Evolutionary conservation across 2,888 invertebrate genomes (phyloP).

Genomic region (Neuroscelio doddi): DNA sequence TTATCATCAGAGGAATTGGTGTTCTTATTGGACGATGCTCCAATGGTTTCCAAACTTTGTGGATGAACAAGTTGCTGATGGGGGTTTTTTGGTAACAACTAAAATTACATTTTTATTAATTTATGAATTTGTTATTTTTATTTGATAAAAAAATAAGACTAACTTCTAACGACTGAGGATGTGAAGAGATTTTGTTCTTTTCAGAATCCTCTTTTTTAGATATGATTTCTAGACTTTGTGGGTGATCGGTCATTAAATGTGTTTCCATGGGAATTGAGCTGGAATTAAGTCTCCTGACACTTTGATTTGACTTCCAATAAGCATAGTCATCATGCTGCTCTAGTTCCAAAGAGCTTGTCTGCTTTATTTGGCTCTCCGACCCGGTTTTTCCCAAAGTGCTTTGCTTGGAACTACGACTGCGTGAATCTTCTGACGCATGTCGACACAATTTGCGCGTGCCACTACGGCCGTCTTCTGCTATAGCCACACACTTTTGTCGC

Average conservation of each 20-base stretch:
- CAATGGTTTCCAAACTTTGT: slow-evolving; percentile 69
- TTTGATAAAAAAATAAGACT: too few relatives aligned
- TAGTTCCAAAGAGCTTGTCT: slow-evolving; percentile 76
- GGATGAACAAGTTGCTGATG: slow-evolving; percentile 68
- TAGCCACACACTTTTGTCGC: slow-evolving; percentile 60
- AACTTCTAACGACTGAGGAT: slow-evolving; percentile 69
- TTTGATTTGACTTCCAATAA: slow-evolving; percentile 68
- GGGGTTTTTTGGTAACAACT: slow-evolving; percentile 66
- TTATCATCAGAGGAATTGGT: slow-evolving; percentile 66
- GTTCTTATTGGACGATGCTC: slow-evolving; percentile 65
- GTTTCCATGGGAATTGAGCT: slow-evolving; percentile 66
- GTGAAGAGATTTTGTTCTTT: slow-evolving; percentile 68
- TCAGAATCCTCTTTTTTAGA: slow-evolving; percentile 66
- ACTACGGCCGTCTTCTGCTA: slow-evolving; percentile 60
- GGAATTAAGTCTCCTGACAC: slow-evolving; percentile 63
- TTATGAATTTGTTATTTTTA: too few relatives aligned
- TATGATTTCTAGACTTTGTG: slow-evolving; percentile 68
- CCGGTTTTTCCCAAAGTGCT: slow-evolving; percentile 71
- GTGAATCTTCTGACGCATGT: slow-evolving; percentile 66
- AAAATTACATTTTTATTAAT: neutral
- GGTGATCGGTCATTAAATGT: slow-evolving; percentile 64
- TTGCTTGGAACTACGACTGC: slow-evolving; percentile 61
- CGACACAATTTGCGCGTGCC: slow-evolving; percentile 60
- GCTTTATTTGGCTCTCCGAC: slow-evolving; percentile 73
- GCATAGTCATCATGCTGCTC: slow-evolving; percentile 66